A percentile compares a stretch with the other conserved stretches of the same genome.
Conservation (phyloP, 1,140 invertebrate genomes). For the Psilanteris sp. region DNA sequence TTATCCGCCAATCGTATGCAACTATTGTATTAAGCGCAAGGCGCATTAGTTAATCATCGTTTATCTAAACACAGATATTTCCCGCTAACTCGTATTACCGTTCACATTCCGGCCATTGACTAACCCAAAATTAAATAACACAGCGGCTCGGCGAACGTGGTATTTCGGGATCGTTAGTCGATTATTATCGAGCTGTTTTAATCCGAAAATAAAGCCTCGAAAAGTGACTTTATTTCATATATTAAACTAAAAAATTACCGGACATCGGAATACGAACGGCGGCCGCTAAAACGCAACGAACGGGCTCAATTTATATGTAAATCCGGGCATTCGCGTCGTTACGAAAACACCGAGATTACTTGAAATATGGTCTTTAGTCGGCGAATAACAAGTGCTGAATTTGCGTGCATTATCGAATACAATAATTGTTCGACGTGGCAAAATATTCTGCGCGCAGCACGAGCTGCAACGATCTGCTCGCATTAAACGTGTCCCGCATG, state of each 20-base stretch:
- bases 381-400: conserved; percentile 39
- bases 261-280: not conserved
- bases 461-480: conserved; percentile 51
- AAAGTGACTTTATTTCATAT: not conserved
- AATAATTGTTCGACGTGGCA: conserved; percentile 47
- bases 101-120: not conserved
- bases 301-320: conserved; percentile 45
- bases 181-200: conserved; percentile 26
- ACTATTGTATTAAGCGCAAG: no score
- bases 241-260: conserved; percentile 24
- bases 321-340: conserved; percentile 33
- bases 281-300: conserved; percentile 17
- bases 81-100: not conserved
- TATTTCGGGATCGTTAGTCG: not conserved
- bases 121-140: conserved; percentile 3
- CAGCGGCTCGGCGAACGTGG: not conserved
- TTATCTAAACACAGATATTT: no score
- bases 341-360: conserved; percentile 28
- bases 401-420: conserved; percentile 45
- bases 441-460: conserved; percentile 38
- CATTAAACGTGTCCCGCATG: conserved; percentile 63
- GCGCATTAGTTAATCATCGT: no score
- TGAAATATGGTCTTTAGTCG: conserved; percentile 27
- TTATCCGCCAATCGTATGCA: no score
- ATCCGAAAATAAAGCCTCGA: conserved; percentile 8